phyloP scores from a whole-genome alignment of 2,113 vertebrate species.

The Poecilia latipinna region DNA sequence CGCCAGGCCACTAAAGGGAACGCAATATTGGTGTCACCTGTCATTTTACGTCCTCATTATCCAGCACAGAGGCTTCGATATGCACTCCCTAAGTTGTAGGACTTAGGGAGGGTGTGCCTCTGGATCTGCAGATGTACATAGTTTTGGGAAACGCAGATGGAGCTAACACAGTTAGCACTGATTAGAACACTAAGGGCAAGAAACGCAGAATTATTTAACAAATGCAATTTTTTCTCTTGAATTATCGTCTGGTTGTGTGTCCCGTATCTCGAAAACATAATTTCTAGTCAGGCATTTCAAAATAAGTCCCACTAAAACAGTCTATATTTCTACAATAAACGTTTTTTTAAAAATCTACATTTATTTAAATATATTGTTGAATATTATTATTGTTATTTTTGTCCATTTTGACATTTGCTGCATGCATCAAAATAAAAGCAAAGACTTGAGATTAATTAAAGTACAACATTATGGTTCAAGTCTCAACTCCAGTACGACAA shows the following conservation, averaged over 20 bases:
- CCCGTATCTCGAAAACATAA: neutral
- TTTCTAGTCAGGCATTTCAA: neutral
- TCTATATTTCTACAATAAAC: neutral
- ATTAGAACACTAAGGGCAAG: neutral
- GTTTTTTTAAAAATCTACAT: no score
- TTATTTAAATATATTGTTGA: neutral
- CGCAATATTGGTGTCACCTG: conserved; percentile 66
- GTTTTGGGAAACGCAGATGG: neutral
- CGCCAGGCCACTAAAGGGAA: conserved; percentile 64
- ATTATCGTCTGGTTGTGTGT: neutral
- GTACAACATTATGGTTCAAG: neutral
- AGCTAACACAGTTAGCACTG: neutral
- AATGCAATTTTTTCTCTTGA: neutral
- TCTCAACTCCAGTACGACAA: no score
- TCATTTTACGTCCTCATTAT: conserved; percentile 39
- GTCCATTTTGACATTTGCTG: neutral
- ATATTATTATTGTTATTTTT: neutral
- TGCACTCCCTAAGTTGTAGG: conserved; percentile 1
- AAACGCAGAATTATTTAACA: neutral
- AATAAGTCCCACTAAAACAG: neutral
- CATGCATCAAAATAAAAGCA: neutral
- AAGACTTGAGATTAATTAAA: neutral
- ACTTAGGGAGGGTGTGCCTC: neutral
- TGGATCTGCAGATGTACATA: conserved; percentile 22
- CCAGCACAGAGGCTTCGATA: conserved; percentile 4